Evolutionary conservation across 2,888 invertebrate species (phyloP).

Genomic region (Aspidiotus destructor): DNA sequence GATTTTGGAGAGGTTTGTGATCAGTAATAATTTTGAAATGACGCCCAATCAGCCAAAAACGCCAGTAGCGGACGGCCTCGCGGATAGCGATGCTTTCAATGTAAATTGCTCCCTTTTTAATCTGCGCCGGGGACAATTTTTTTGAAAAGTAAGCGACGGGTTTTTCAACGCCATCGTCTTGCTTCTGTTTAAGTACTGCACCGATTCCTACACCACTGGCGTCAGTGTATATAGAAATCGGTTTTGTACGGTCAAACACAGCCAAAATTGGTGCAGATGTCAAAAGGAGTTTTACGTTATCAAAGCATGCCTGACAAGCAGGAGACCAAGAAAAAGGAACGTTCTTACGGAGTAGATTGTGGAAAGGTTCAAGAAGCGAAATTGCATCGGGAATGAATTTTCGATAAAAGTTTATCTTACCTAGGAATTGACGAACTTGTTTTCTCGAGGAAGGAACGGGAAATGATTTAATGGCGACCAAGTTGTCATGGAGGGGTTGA

Average conservation of each 20-base stretch:
- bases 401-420: slow-evolving; percentile 33
- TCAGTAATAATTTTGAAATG: slow-evolving; percentile 28
- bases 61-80: slow-evolving; percentile 34
- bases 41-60: slow-evolving; percentile 32
- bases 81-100: slow-evolving; percentile 32
- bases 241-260: slow-evolving; percentile 35
- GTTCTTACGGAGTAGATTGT: slow-evolving; percentile 34
- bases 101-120: slow-evolving; percentile 33
- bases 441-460: neutral
- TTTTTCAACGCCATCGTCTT: slow-evolving; percentile 35
- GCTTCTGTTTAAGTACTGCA: slow-evolving; percentile 37
- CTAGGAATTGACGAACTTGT: slow-evolving; percentile 18
- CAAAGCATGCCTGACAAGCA: slow-evolving; percentile 34
- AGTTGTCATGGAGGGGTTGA: neutral
- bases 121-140: slow-evolving; percentile 37
- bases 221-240: slow-evolving; percentile 36
- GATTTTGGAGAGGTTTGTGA: slow-evolving; percentile 35
- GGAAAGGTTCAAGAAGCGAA: slow-evolving; percentile 15
- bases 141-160: slow-evolving; percentile 37
- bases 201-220: slow-evolving; percentile 36
- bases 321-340: slow-evolving; percentile 34
- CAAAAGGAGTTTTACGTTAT: slow-evolving; percentile 26
- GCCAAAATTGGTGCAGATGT: slow-evolving; percentile 34
- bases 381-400: slow-evolving; percentile 28
- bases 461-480: neutral